phyloP scores from a whole-genome alignment of 2,113 vertebrate genomes.

The Sturnira hondurensis region DNA sequence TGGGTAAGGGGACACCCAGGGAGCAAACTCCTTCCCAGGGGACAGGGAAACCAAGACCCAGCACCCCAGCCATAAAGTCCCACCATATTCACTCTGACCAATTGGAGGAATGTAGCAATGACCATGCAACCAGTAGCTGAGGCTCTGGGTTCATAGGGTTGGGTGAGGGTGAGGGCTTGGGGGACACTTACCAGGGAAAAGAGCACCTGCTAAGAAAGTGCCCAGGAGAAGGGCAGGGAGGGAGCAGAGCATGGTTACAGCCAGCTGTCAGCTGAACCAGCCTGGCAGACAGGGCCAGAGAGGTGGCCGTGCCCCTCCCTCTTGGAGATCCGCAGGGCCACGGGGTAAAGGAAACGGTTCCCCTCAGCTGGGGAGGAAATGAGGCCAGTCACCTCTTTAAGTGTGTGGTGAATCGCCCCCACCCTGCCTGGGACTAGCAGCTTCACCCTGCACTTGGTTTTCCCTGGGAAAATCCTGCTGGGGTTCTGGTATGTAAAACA shows the following conservation, averaged over 20 bases:
- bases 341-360: not conserved
- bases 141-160: not conserved
- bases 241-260: not conserved
- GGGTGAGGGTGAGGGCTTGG: not conserved
- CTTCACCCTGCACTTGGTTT: not conserved
- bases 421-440: conserved; percentile 38
- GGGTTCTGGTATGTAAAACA: conserved; percentile 27
- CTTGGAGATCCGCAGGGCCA: not conserved
- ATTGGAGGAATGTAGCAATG: not conserved
- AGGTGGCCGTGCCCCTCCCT: not conserved
- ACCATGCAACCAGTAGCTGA: not conserved
- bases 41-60: not conserved
- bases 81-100: not conserved
- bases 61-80: not conserved
- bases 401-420: not conserved
- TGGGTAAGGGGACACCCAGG: not conserved
- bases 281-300: not conserved
- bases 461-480: conserved; percentile 12
- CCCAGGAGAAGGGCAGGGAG: conserved; percentile 44
- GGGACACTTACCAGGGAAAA: not conserved
- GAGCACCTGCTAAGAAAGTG: not conserved
- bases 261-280: not conserved
- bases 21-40: not conserved
- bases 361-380: conserved; percentile 35
- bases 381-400: conserved; percentile 1